A percentile compares a stretch with the other conserved stretches of the same genome.
Conservation (phyloP, 1,140 invertebrate species). For the Brachionus rotundiformis region DNA sequence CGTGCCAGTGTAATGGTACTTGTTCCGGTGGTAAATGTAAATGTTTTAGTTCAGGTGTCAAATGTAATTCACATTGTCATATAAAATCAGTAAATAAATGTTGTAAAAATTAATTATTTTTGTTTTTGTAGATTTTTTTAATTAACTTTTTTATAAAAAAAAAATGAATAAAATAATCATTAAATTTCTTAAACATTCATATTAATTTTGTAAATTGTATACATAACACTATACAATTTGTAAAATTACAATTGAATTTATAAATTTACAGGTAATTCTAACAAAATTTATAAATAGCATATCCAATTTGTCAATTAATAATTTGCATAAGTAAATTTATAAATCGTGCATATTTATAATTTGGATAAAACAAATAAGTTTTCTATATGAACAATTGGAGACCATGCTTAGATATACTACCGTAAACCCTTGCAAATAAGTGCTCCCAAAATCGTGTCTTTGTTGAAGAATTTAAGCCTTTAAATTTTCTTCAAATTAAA, state of each 20-base stretch:
- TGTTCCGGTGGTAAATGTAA: not conserved
- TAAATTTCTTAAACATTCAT: not conserved
- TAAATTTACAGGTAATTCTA: not conserved
- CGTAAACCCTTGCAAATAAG: too few relatives aligned
- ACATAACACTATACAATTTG: not conserved
- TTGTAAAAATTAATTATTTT: conserved; percentile 35
- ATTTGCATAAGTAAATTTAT: not conserved
- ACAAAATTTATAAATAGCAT: not conserved
- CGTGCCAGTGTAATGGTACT: not conserved
- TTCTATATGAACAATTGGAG: too few relatives aligned
- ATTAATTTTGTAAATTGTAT: conserved; percentile 1
- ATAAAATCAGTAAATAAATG: not conserved
- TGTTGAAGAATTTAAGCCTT: too few relatives aligned
- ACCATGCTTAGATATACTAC: too few relatives aligned
- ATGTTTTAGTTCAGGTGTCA: conserved; percentile 6
- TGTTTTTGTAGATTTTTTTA: too few relatives aligned
- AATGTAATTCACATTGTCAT: conserved; percentile 31
- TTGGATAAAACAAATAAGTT: not conserved
- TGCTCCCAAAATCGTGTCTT: too few relatives aligned
- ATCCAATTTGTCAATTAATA: not conserved
- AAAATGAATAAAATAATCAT: not conserved
- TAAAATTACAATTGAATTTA: not conserved
- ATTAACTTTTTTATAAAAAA: not conserved
- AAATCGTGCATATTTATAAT: not conserved
- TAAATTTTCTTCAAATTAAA: too few relatives aligned